These are phyloP conservation scores for Geotrupes spiniger DNA, from an alignment of 2,888 invertebrate genomes.

Conservation along the genomic window DNA sequence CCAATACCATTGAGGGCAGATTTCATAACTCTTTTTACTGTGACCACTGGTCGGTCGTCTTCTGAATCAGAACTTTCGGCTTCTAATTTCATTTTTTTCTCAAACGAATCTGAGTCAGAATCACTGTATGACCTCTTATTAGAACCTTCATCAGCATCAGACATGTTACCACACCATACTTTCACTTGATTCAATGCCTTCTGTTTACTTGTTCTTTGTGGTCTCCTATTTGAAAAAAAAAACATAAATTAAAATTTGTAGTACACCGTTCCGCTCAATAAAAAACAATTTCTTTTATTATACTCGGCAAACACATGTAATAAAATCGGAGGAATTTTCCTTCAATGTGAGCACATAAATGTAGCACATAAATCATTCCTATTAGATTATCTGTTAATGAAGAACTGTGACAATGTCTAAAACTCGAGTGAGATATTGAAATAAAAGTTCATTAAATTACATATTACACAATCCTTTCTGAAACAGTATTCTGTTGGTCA, in stretches of 20 bases:
- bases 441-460: too few species aligned
- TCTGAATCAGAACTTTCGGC: constrained; percentile 41
- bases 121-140: constrained; percentile 36
- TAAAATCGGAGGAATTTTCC: too few species aligned
- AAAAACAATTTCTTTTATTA: too few species aligned
- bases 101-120: constrained; percentile 42
- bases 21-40: constrained; percentile 27
- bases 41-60: constrained; percentile 23
- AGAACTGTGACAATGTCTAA: too few species aligned
- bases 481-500: too few species aligned
- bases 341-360: too few species aligned
- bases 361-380: too few species aligned
- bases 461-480: too few species aligned
- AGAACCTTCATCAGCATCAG: constrained; percentile 51
- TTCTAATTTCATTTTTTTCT: constrained; percentile 46
- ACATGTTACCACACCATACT: constrained; percentile 74
- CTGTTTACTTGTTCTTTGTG: constrained; percentile 75
- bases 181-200: constrained; percentile 81
- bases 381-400: too few species aligned
- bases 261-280: too few species aligned
- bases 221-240: constrained; percentile 53
- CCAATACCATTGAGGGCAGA: constrained; percentile 34
- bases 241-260: constrained; percentile 6
- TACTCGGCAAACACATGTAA: too few species aligned
- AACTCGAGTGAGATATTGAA: too few species aligned